Evolutionary conservation across 2,113 vertebrate species (phyloP), one percentile per base, ranked within the genome.

Genomic region (Psittacula cyanocephala): DNA sequence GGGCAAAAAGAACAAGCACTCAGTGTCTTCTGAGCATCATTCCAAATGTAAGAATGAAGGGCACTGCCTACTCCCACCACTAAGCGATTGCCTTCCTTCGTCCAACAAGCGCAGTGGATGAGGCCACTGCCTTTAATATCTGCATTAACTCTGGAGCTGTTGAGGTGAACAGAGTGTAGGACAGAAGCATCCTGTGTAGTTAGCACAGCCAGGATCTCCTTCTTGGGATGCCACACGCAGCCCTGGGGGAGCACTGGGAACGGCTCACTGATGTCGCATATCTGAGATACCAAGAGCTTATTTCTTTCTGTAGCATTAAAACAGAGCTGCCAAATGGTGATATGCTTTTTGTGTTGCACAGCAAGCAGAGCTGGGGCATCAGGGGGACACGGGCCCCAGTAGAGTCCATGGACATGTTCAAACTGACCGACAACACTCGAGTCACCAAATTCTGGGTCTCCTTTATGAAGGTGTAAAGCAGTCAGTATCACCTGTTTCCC

Each of bases 41-140:
- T 98, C 99, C 99, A 99, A 63, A 99, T 97, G n/a, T 98, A 99
- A 2, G 99, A 99, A 82, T 99, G 98, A 22, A 99, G 98, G 33
- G 98, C 97, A 4, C 98, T 99, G 93, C 99, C 99, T 2, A 98
- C 97, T 3, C 99, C 99, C 57, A 99, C 98, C 15, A 99, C 99
- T 52, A 99, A 96, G 33, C 99, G 98, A 3, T 92, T 98, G 29
- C 99, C 99, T 22, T 99, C 99, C 94, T 97, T 98, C 19, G 99
- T 99, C 99, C 99, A 99, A 55, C 99, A 99, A 1, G 99, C 99
- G 15, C 99, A 99, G 83, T 99, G 99, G 91, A 99, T 98, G 19
- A 98, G 96, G 24, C 98, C 98, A 0, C 98, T 98, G 59, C 97
- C 97, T 89, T 97, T 98, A 62, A 99, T 97, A 62, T 99, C 98